Evolutionary conservation across 2,888 invertebrate genomes (phyloP).

Genomic region (Xanthorhoe designata): DNA sequence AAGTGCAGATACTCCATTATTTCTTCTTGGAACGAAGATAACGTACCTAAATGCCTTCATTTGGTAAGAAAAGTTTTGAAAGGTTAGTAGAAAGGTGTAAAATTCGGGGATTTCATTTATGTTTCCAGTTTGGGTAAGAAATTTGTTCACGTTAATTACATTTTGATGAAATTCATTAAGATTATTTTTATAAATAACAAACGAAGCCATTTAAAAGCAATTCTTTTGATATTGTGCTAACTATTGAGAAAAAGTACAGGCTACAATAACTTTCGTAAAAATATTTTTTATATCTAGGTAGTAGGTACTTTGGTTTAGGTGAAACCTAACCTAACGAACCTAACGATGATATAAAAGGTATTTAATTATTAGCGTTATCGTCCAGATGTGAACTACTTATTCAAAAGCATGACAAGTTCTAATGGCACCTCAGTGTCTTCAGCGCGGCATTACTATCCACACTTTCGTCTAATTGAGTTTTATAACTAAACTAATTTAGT

Average conservation of each 20-base stretch:
- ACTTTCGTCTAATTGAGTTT: constrained; percentile 18
- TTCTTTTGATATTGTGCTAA: neutral
- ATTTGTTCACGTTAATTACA: neutral
- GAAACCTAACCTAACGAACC: too few species aligned
- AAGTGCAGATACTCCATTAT: constrained; percentile 25
- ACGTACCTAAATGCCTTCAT: constrained; percentile 13
- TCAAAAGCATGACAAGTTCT: constrained; percentile 5
- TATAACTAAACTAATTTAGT: constrained; percentile 15
- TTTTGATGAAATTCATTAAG: neutral
- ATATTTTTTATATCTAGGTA: too few species aligned
- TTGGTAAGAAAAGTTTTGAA: neutral
- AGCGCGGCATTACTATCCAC: constrained; percentile 7
- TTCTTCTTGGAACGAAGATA: constrained; percentile 14
- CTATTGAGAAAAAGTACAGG: neutral
- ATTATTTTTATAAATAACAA: neutral
- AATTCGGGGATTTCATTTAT: neutral
- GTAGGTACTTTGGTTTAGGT: too few species aligned
- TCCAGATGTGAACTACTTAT: constrained; percentile 12
- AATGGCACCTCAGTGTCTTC: constrained; percentile 5
- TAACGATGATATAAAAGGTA: neutral
- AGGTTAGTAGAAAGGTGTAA: neutral
- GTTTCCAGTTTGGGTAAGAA: neutral
- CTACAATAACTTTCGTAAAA: neutral
- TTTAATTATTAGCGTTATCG: neutral
- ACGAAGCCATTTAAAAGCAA: neutral